Evolutionary conservation across 1,140 invertebrate species (phyloP), one percentile per base, ranked within the genome.

Genomic region (Pogonomyrmex barbatus): DNA sequence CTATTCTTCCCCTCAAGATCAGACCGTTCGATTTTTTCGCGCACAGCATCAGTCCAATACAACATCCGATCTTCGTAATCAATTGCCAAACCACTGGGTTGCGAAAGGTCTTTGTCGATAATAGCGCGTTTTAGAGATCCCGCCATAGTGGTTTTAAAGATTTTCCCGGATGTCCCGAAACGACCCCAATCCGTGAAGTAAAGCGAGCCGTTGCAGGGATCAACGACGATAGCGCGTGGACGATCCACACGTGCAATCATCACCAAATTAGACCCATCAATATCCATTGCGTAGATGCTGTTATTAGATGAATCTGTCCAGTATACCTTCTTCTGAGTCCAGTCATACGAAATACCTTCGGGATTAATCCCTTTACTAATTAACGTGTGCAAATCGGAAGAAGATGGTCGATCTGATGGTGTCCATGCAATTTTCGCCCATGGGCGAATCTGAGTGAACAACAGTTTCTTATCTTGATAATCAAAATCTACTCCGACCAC

Each of bases 401-500:
- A 93, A 1, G 95, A 96, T 0, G 97, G 97, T 87, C 96, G 96
- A 45, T 96, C 96, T 0, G 97, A 96, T 8, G 97, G 95, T 90
- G 98, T 96, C 95, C 96, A 98, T 0, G 97, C 98, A 86, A 99
- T 99, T 91, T 97, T 97, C 0, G 98, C 97, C 97, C 98, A 98
- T 0, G 98, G 98, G 91, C 98, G 96, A 50, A 99, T 99, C 95
- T 99, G 98, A 0, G 98, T 98, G 92, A 98, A 99, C 87, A 99
- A 96, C 67, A 99, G 93, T 78, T 97, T 97, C 67, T 98, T 97
- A 81, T 99, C 97, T 0, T 96, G 96, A 91, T 98, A 99, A 94
- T 99, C 98, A 93, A 99, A 99, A 94, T 99, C 99, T 39, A 99
- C 96, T 0, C 98, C 98, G 2, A 99, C 99, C 2, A 99, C 98